A percentile compares a stretch with the other conserved stretches of the same genome.
phyloP scores from a whole-genome alignment of 37 sponge, comb jelly and placozoan species.

The Spongilla lacustris region DNA sequence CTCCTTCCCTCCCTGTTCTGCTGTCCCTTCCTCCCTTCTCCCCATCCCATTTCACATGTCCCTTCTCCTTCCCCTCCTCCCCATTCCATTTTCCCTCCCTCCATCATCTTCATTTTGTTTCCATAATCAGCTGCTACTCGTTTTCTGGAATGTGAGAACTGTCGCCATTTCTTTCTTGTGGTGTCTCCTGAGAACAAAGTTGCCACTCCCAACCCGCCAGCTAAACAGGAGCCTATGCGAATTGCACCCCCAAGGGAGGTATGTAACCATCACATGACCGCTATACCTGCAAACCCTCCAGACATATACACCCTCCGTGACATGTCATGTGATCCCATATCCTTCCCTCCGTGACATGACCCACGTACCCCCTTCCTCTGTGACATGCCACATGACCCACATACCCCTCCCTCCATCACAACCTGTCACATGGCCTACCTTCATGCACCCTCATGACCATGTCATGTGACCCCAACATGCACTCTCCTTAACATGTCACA shows the following conservation, averaged over 20 bases:
- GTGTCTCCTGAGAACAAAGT: not conserved
- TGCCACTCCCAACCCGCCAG: not conserved
- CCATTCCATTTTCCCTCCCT: not conserved
- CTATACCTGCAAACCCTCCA: too few species aligned
- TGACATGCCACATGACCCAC: too few species aligned
- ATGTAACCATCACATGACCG: not conserved
- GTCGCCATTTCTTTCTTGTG: conserved; percentile 66
- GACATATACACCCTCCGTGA: too few species aligned
- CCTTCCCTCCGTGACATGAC: too few species aligned
- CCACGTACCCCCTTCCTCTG: too few species aligned
- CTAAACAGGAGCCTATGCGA: conserved; percentile 2
- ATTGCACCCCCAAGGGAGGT: conserved; percentile 69
- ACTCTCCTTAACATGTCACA: too few species aligned
- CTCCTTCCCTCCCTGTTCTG: not conserved
- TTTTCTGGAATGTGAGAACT: conserved; percentile 75
- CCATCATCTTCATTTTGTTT: not conserved
- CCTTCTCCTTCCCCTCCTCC: not conserved
- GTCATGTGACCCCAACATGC: too few species aligned
- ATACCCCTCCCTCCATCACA: too few species aligned
- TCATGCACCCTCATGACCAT: too few species aligned
- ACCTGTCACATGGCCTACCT: too few species aligned
- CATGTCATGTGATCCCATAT: too few species aligned
- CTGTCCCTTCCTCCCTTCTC: not conserved
- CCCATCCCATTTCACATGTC: not conserved
- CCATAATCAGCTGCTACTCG: conserved; percentile 44